A percentile compares a stretch with the other conserved stretches of the same genome.
Conservation (phyloP, 2,113 vertebrate species). For the Leptosomus discolor region DNA sequence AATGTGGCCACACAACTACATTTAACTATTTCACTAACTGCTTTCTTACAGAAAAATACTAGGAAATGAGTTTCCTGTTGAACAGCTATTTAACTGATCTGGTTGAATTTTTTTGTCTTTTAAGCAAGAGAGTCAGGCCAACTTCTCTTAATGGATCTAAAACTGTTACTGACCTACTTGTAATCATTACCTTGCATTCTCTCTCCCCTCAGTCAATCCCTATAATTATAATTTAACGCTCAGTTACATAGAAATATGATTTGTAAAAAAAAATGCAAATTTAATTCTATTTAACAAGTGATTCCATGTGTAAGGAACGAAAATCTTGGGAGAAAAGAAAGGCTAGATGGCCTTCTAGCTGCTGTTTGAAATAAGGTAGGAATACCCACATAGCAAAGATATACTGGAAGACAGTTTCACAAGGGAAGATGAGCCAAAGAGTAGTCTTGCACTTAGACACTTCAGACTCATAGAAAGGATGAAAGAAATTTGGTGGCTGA, state of each 20-base stretch:
- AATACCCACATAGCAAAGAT: not conserved
- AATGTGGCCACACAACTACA: not conserved
- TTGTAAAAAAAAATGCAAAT: not conserved
- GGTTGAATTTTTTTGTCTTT: not conserved
- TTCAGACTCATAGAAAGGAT: not conserved
- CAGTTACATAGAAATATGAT: not conserved
- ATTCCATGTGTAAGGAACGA: rapidly evolving
- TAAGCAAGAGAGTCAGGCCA: not conserved
- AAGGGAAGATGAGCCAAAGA: not conserved
- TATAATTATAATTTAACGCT: not conserved
- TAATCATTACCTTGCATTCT: not conserved
- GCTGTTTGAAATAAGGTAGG: not conserved
- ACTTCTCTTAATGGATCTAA: not conserved
- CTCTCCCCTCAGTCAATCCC: not conserved
- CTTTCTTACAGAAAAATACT: not conserved
- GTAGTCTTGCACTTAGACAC: not conserved
- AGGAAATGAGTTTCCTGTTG: not conserved
- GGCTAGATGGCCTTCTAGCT: not conserved
- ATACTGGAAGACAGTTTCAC: not conserved
- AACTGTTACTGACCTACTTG: not conserved
- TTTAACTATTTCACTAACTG: not conserved
- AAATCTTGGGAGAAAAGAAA: not conserved
- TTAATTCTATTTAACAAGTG: not conserved
- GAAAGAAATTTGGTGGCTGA: not conserved
- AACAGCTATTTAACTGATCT: not conserved